Conservation (phyloP, 2,113 vertebrate species). For the Quiscalus mexicanus region DNA sequence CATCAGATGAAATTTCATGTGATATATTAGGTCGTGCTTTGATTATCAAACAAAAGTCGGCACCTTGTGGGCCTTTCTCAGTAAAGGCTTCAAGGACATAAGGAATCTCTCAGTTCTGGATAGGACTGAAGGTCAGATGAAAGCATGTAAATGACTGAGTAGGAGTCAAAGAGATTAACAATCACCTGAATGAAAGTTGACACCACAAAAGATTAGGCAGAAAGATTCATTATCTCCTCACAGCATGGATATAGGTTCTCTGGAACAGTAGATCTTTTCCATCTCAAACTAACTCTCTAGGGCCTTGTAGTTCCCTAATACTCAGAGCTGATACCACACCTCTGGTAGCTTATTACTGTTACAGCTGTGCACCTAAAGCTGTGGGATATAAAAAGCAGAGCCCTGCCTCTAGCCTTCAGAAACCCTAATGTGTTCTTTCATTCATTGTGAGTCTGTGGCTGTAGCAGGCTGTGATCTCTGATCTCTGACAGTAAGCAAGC, state of each 20-base stretch:
- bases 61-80: neutral
- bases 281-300: neutral
- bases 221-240: conserved; percentile 15
- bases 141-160: conserved; percentile 30
- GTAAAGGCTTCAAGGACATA: neutral
- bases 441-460: conserved; percentile 18
- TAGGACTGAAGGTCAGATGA: conserved; percentile 12
- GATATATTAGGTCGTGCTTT: neutral
- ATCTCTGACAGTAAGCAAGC: neutral
- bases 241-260: neutral
- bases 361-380: neutral
- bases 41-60: neutral
- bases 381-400: neutral
- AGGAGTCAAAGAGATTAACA: neutral
- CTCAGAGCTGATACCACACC: neutral
- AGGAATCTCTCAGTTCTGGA: neutral
- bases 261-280: conserved; percentile 1
- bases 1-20: neutral
- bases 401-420: neutral
- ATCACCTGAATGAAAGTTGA: conserved; percentile 35
- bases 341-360: neutral
- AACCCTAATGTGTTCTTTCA: neutral
- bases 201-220: conserved; percentile 19
- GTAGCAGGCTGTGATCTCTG: conserved; percentile 27
- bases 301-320: neutral